Evolutionary conservation across 2,888 invertebrate genomes (phyloP), one percentile per base, ranked within the genome.

Genomic region (Microchrysa polita): DNA sequence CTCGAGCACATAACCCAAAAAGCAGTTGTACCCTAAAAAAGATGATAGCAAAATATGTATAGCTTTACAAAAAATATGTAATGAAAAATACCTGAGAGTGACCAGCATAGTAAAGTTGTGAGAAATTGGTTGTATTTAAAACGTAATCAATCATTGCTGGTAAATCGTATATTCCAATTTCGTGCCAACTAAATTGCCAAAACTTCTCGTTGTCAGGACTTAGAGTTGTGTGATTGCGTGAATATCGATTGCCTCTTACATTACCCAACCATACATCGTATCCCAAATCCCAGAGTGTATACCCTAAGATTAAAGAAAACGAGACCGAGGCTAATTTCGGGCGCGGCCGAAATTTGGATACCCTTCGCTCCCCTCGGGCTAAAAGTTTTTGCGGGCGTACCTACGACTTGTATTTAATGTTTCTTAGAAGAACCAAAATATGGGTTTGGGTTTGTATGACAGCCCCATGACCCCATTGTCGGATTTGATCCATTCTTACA

Each of bases 131-230:
- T 0, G 76, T 67, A 16, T 79, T 77, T 0, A 86, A 77, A 7
- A 89, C 86, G 73, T 91, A 89, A 81, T 96, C 92, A 59, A 97
- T 90, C 89, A 92, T 93, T 0, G 93, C 89, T 0, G 96, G 94
- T 67, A 96, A 80, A 83, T 97, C 97, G 77, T 89, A 88, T 74
- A 87, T 83, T 4, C 94, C 96, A 81, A 96, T 93, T 83, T 97
- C 93, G 81, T 96, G 93, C 91, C 92, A 96, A 74, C 93, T 93
- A 80, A 90, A 92, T 63, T 87, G 81, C 92, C 92, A 92, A 81
- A 87, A 92, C n/a, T 84, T 81, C 12, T 79, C 78, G n/a, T 80
- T 80, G 69, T 83, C 81, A 16, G 83, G 83, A 78, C 82, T 82
- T 18, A 82, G 77, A 1, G 78, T 78, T 4, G 80, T 82, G 74